A percentile compares a stretch with the other conserved stretches of the same genome.
phyloP scores from a whole-genome alignment of 2,797 vertebrate species.

The Enteromius paludinosus region DNA sequence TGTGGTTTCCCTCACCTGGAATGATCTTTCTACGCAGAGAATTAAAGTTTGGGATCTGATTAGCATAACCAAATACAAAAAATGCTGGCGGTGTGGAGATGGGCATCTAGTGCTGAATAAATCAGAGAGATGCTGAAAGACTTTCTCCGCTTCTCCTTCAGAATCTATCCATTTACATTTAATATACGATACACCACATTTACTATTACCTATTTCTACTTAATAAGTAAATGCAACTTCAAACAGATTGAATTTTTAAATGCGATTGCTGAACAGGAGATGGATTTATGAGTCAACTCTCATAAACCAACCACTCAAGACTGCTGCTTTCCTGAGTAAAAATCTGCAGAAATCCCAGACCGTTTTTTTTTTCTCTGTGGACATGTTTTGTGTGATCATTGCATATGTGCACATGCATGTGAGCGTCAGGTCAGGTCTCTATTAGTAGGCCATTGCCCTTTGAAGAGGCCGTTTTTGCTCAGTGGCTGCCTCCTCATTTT shows the following conservation, averaged over 20 bases:
- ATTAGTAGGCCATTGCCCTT: conserved; percentile 55
- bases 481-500: conserved; percentile 33
- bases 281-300: too few relatives aligned
- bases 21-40: conserved; percentile 38
- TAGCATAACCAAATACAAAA: conserved; percentile 54
- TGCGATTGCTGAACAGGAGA: neutral
- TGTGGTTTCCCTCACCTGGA: conserved; percentile 41
- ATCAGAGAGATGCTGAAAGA: conserved; percentile 13
- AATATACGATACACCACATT: neutral
- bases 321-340: neutral
- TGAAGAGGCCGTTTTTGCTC: conserved; percentile 56
- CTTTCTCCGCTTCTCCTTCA: neutral
- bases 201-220: neutral
- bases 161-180: neutral
- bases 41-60: conserved; percentile 47
- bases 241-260: neutral
- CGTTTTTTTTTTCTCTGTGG: too few relatives aligned
- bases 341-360: neutral
- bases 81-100: conserved; percentile 20
- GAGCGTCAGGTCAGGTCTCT: conserved; percentile 48
- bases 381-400: neutral
- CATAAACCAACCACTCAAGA: too few relatives aligned
- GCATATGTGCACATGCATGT: conserved; percentile 18
- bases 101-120: conserved; percentile 38
- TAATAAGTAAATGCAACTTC: neutral